Evolutionary conservation across 2,113 vertebrate species (phyloP).

Genomic region (Tyrannus savana): DNA sequence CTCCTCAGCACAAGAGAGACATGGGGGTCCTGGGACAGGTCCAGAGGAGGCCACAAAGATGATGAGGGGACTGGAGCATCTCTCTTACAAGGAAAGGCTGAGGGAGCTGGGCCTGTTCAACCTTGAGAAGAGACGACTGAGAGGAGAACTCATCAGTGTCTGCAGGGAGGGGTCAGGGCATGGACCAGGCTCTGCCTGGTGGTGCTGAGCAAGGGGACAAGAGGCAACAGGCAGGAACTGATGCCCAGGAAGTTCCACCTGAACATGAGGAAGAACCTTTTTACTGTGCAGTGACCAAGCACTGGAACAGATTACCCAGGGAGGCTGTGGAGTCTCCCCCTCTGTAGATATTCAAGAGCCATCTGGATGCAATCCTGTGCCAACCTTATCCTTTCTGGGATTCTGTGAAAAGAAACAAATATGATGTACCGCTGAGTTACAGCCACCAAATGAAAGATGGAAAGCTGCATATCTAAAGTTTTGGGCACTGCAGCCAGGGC

Average conservation of each 20-base stretch:
- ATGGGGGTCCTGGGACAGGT: not conserved
- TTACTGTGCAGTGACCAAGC: not conserved
- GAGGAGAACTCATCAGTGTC: fast-evolving
- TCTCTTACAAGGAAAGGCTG: not conserved
- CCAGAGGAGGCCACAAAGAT: not conserved
- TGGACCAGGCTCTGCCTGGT: not conserved
- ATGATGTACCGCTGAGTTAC: not conserved
- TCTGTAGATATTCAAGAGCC: not conserved
- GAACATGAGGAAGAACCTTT: not conserved
- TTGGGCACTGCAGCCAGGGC: not conserved
- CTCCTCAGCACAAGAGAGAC: no score
- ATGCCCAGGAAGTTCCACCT: not conserved
- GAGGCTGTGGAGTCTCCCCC: not conserved
- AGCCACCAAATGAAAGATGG: not conserved
- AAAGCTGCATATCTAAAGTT: not conserved
- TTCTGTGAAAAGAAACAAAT: not conserved
- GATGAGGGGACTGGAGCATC: not conserved
- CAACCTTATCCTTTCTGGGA: not conserved
- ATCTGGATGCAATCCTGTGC: not conserved
- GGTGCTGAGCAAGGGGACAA: not conserved
- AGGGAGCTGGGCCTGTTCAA: not conserved
- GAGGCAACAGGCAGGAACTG: fast-evolving
- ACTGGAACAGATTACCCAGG: not conserved
- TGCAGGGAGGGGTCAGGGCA: not conserved
- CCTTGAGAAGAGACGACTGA: fast-evolving